Base-by-base conservation (phyloP, 2,113 vertebrate species). In the Gambusia holbrooki region DNA sequence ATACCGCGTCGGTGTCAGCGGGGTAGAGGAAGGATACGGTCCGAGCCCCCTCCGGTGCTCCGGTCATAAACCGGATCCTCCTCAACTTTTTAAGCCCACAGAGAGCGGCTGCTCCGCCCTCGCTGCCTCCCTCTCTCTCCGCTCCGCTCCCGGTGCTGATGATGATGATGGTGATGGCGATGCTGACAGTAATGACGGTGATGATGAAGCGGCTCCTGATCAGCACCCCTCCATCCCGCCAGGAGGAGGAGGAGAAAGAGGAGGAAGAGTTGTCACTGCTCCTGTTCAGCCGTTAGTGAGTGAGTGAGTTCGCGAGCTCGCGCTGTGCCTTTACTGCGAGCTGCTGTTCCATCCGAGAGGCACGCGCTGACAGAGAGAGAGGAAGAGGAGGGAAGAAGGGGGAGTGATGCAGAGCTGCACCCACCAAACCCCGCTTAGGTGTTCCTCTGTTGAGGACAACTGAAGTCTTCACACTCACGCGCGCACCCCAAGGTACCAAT, bases 21-120 rank as follows among this genome's bases (percentile, higher is more conserved):
- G 32, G 32, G 32, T 33, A 6, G 14, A 17, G 48, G 48, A 22
- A 22, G 48, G 48, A 51, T 51, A 7, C 17, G 74, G 64, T 33
- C 13, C 54, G 28, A 80, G 76, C 42, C 73, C 51, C 66, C 81
- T 74, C 69, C 83, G 80, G 82, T 66, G 74, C 71, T 66, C 74
- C 72, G 48, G 1, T 54, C 33, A 33, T 40, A 66, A 40, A 63
- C 68, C 77, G 66, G 83, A 80, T 68, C 73, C 74, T 85, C 69
- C 71, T 69, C 40, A 92, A 92, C 89, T 92, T 90, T 89, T 85
- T 28, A 14, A 68, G 45, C 66, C 74, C 74, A 1, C 35, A 58
- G 66, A 86, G 69, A 84, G 78, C 71, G 1, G 73, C 72, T 58
- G 75, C 69, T 62, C 28, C 74, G 14, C 11, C 13, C 19, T 29